Conservation (phyloP, 2,113 vertebrate species). For the Hirundichthys speculiger region DNA sequence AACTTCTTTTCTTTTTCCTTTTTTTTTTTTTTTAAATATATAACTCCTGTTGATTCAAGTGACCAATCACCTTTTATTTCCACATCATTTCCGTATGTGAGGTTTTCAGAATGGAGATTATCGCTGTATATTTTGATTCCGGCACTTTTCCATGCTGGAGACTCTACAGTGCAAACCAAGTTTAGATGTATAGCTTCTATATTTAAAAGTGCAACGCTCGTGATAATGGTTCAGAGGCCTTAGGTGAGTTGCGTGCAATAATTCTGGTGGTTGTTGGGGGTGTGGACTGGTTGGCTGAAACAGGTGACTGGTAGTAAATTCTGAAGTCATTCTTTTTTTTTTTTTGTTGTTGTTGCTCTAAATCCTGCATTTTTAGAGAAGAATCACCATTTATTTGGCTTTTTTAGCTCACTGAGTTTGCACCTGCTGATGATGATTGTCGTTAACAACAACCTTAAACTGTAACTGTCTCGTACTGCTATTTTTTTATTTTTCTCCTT, state of each 20-base stretch:
- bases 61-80: constrained; percentile 48
- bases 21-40: not conserved
- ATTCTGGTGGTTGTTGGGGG: constrained; percentile 40
- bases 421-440: constrained; percentile 27
- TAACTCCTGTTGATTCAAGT: constrained; percentile 30
- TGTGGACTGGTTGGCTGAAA: constrained; percentile 22
- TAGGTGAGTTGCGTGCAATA: constrained; percentile 82
- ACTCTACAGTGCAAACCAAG: constrained; percentile 36
- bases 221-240: constrained; percentile 71
- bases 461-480: not conserved
- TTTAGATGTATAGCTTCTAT: constrained; percentile 47
- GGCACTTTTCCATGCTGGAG: constrained; percentile 55
- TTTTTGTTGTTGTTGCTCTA: constrained; percentile 17
- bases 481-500: constrained; percentile 3
- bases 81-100: not conserved
- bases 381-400: constrained; percentile 4
- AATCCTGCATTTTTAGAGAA: constrained; percentile 23
- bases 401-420: constrained; percentile 16
- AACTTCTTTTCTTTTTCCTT: not conserved
- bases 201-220: constrained; percentile 45
- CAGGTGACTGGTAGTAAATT: constrained; percentile 9
- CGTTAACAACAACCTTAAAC: constrained; percentile 26
- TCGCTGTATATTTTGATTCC: constrained; percentile 47
- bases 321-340: constrained; percentile 8
- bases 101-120: constrained; percentile 10